Base-by-base conservation (phyloP, 2,797 vertebrate genomes). In the Clarias laeviceps region DNA sequence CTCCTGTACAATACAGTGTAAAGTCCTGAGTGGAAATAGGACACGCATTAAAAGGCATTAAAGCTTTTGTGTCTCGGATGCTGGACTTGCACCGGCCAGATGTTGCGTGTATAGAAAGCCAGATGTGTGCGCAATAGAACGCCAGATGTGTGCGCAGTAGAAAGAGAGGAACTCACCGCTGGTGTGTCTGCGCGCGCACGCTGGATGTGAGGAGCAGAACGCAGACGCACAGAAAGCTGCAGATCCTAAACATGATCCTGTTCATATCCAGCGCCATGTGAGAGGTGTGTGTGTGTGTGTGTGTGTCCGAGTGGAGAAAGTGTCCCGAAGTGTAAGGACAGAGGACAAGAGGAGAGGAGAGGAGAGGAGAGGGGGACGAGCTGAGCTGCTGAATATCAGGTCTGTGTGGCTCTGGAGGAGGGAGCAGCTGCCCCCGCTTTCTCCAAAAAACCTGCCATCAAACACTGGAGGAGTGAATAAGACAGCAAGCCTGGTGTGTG, bases 391-490 rank as follows among this genome's bases (percentile, higher is more conserved):
- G 95, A 96, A 97, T 97, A 94, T 95, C 93, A 91, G 93, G 94
- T 95, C 95, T 97, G 96, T 97, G 95, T 94, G 85, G 88, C 77
- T 89, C 87, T 84, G 94, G 90, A 93, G 95, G 94, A 95, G 96
- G 94, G 94, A 95, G 70, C 34, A 83, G 6, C 82, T 76, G 82
- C 82, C 82, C 82, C 56, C 82, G 18, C 37, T 62, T 65, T 83
- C 29, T 65, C 73, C 29, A 34, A 84, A 62, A 84, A 80, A 77
- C 82, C 88, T 82, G 72, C 17, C 73, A 85, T 86, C 79, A 84
- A 78, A 88, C 77, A 56, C 27, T 68, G 45, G 40, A 15, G 78
- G 65, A 11, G 59, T 59, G 24, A 37, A 59, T 59, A 24, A 24
- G 14, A 50, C 45, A 50, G 45, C 45, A 50, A 50, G 45, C 45